Evolutionary conservation across 2,797 vertebrate species (phyloP).

Genomic region (Adelosebastes latens): DNA sequence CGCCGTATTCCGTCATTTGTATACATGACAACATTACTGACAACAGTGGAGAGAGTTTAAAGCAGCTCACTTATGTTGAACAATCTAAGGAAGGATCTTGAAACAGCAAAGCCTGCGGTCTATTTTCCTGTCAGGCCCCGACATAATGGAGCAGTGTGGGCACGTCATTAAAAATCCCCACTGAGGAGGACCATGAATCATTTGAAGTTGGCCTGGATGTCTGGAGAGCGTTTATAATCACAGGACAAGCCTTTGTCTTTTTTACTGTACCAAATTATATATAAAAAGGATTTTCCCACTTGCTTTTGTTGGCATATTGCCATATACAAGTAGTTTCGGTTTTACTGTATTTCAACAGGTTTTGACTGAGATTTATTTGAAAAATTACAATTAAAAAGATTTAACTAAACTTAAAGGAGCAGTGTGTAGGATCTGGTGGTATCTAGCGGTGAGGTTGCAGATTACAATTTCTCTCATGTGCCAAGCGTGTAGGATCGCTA

Average conservation of each 20-base stretch:
- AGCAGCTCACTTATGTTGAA: not conserved
- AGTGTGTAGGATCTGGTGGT: too few relatives aligned
- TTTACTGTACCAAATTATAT: not conserved
- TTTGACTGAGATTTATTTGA: too few relatives aligned
- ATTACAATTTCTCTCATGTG: accelerated
- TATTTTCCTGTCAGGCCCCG: constrained; percentile 17
- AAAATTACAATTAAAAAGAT: not conserved
- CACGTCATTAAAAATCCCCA: constrained; percentile 39
- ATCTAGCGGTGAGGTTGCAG: too few relatives aligned
- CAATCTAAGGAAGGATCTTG: constrained; percentile 44
- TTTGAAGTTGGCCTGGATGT: constrained; percentile 7
- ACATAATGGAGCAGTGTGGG: not conserved
- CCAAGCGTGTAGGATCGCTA: too few relatives aligned
- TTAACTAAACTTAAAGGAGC: not conserved
- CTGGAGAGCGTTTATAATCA: constrained; percentile 13
- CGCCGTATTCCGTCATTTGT: not conserved
- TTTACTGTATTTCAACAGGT: not conserved
- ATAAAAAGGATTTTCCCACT: not conserved
- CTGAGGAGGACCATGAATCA: constrained; percentile 32
- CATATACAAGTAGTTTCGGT: not conserved
- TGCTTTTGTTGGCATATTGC: not conserved
- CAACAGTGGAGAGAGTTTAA: not conserved
- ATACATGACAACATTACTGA: not conserved
- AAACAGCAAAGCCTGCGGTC: constrained; percentile 6
- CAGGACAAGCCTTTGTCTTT: constrained; percentile 13